Base-by-base conservation (phyloP, 2,113 vertebrate genomes). In the Lanius ludovicianus region DNA sequence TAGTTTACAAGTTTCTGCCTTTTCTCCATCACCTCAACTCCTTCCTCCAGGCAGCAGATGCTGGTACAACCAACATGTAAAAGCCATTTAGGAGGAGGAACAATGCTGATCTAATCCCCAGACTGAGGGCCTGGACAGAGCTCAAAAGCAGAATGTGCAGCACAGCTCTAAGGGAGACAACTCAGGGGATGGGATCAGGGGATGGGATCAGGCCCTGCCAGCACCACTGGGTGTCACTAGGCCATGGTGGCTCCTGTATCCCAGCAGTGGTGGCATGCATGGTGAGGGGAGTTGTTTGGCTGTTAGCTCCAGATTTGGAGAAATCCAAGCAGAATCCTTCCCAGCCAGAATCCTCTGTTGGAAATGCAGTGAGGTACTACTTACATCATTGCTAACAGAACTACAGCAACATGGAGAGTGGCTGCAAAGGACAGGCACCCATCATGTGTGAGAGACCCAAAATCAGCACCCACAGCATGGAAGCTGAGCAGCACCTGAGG, bases 61-160 rank as follows among this genome's bases (percentile, higher is more conserved):
- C 50, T 0, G 1, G 33, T 69, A 80, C n/a, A 55, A 86, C 70
- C 77, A 89, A 86, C 82, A 63, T 76, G 90, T 39, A 93, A 86
- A 97, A 96, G 64, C 33, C 68, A 94, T 95, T 93, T 76, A 93
- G 71, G 21, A 84, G 28, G 15, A 88, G 22, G 83, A 95, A 89
- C 69, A 96, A 82, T 75, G 52, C 77, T 95, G 85, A 97, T 96
- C 83, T 95, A 96, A 96, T 81, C 76, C 56, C 88, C 93, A 96
- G 75, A 79, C 18, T 1, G 4, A 86, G 47, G 41, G 52, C 64
- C 78, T 92, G 95, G 85, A 94, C 7, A 6, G 52, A 93, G 63
- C 63, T 90, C 78, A 93, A 86, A 87, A 65, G 33, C 82, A 52
- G 46, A 70, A 37, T 3, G 24, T 6, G 41, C 41, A 74, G 55